These are phyloP conservation scores for Corydoras maculifer DNA, from an alignment of 2,113 vertebrate genomes.

Conservation along the genomic window DNA sequence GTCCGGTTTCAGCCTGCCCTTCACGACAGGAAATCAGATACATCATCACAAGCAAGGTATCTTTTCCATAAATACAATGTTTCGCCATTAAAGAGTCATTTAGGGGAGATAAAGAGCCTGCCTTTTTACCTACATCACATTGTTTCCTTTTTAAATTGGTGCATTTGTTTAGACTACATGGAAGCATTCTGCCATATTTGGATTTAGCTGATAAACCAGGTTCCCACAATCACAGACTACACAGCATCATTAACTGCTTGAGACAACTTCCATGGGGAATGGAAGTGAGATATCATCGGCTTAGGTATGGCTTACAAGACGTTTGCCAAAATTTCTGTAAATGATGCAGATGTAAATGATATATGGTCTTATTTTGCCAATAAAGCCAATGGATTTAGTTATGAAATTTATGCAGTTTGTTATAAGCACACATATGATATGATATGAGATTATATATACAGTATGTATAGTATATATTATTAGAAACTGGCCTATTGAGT, in stretches of 20 bases:
- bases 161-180: constrained; percentile 4
- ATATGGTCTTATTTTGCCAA: constrained; percentile 7
- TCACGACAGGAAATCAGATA: constrained; percentile 45
- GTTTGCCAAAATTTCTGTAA: constrained; percentile 23
- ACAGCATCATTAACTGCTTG: constrained; percentile 15
- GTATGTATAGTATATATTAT: no score
- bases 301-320: background rate
- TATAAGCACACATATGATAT: no score
- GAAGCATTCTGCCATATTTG: constrained; percentile 29
- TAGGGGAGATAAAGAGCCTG: no score
- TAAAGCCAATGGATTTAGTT: background rate
- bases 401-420: no score
- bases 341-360: constrained; percentile 24
- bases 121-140: no score
- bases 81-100: background rate
- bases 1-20: constrained; percentile 43
- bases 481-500: no score
- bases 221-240: constrained; percentile 18
- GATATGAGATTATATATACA: no score
- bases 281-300: constrained; percentile 19
- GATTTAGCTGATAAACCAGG: constrained; percentile 29
- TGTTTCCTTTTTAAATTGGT: constrained; percentile 1
- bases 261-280: constrained; percentile 27
- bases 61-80: constrained; percentile 10
- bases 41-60: constrained; percentile 21